Conservation (phyloP, 1,140 invertebrate genomes). For the Drosophila paulistorum region DNA sequence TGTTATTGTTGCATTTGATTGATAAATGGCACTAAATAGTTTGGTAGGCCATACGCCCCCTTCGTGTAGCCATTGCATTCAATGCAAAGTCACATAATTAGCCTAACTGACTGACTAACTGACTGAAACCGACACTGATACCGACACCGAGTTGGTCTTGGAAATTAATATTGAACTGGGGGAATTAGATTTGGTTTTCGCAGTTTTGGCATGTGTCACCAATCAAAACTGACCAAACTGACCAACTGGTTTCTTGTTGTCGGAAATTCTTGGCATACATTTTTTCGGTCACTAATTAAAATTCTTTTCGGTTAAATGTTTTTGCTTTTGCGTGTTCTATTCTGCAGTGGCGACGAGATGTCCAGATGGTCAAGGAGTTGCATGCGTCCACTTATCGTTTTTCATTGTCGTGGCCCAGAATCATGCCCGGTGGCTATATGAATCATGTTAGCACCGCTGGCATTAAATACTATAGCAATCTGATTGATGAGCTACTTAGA, state of each 20-base stretch:
- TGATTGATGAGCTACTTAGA: slow-evolving; percentile 86
- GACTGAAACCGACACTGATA: not conserved
- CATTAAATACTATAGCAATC: slow-evolving; percentile 87
- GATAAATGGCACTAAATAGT: slow-evolving; percentile 18
- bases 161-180: not conserved
- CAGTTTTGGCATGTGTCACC: slow-evolving; percentile 33
- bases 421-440: slow-evolving; percentile 86
- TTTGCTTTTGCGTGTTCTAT: too few species aligned
- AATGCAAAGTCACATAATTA: slow-evolving; percentile 49
- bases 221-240: not conserved
- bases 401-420: slow-evolving; percentile 88
- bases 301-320: not conserved
- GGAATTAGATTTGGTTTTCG: not conserved
- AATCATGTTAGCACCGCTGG: slow-evolving; percentile 86
- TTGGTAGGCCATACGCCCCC: slow-evolving; percentile 14
- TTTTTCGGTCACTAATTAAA: not conserved
- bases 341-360: slow-evolving; percentile 84
- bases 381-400: slow-evolving; percentile 87
- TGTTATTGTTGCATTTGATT: slow-evolving; percentile 1
- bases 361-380: slow-evolving; percentile 85
- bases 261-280: slow-evolving; percentile 42
- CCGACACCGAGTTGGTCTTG: not conserved
- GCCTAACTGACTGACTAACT: slow-evolving; percentile 23
- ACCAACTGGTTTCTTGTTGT: slow-evolving; percentile 46
- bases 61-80: slow-evolving; percentile 17